A percentile compares a stretch with the other conserved stretches of the same genome.
These are phyloP conservation scores for Nomada goodeniana DNA, from an alignment of 2,888 invertebrate species.

Conservation along the genomic window DNA sequence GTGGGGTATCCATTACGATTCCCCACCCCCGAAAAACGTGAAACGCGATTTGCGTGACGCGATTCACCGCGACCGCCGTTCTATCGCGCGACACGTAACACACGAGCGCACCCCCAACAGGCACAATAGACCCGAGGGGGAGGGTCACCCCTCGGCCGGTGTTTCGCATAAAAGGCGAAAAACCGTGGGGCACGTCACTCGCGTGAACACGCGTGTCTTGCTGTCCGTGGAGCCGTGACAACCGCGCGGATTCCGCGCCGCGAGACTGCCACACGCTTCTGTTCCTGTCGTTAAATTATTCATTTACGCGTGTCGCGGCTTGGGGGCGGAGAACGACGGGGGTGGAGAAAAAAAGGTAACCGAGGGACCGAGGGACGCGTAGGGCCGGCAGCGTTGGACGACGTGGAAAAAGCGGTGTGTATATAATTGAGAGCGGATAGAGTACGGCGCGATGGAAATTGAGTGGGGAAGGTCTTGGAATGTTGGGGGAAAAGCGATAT, in stretches of 20 bases:
- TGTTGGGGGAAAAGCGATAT: background rate
- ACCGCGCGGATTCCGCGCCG: conserved; percentile 54
- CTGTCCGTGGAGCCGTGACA: conserved; percentile 49
- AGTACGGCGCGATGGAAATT: background rate
- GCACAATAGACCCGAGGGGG: conserved; percentile 42
- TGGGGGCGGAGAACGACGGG: conserved; percentile 15
- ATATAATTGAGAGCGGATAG: conserved; percentile 34
- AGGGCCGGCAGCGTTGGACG: background rate
- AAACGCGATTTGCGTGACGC: too few species aligned
- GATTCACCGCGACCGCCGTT: too few species aligned
- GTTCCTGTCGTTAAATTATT: conserved; percentile 71
- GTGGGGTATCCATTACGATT: too few species aligned
- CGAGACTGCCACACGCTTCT: conserved; percentile 53
- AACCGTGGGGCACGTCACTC: conserved; percentile 75
- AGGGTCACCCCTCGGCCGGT: conserved; percentile 36
- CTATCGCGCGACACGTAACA: conserved; percentile 32
- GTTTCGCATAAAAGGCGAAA: conserved; percentile 71
- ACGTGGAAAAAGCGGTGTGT: conserved; percentile 14
- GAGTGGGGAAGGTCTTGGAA: conserved; percentile 1
- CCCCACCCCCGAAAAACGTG: too few species aligned
- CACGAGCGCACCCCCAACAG: conserved; percentile 20
- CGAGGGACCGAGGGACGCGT: background rate
- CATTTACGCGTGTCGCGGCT: conserved; percentile 66
- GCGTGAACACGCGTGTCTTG: conserved; percentile 68
- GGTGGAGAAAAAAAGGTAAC: conserved; percentile 22